Evolutionary conservation across 2,113 vertebrate species (phyloP).

Genomic region (Brienomyrus longianalis): DNA sequence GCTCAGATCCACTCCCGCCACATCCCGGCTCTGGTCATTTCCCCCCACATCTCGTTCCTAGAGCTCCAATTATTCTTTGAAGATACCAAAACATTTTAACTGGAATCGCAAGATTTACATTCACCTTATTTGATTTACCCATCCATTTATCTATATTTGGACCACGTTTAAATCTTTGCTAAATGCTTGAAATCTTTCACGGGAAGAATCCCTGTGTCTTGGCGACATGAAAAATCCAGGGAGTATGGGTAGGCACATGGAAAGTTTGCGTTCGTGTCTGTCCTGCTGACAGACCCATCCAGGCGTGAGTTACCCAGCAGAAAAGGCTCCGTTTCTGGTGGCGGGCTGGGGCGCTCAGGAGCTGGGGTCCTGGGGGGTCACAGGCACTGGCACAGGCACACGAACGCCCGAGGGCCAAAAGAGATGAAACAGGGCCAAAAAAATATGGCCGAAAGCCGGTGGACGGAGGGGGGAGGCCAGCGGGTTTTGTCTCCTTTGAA

Average conservation of each 20-base stretch:
- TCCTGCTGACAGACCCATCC: not conserved
- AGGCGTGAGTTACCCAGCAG: not conserved
- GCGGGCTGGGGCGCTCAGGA: not conserved
- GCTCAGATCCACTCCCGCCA: not conserved
- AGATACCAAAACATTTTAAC: not conserved
- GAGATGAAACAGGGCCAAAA: not conserved
- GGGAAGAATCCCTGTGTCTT: not conserved
- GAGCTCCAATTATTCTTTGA: not conserved
- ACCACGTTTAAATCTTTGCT: not conserved
- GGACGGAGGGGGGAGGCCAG: not conserved
- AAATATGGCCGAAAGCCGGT: not conserved
- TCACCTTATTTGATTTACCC: not conserved
- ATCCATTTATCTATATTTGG: not conserved
- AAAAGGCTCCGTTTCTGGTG: not conserved
- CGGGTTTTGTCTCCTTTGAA: not conserved
- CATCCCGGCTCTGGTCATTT: not conserved
- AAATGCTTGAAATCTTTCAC: not conserved
- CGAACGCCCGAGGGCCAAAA: not conserved
- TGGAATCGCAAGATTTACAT: not conserved
- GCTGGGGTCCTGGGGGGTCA: not conserved
- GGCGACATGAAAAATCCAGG: not conserved
- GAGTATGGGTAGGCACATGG: not conserved
- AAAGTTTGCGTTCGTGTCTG: not conserved
- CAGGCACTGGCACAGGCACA: not conserved
- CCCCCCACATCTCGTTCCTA: not conserved